Conservation (phyloP, 2,888 invertebrate species). For the Amblyjoppa proteus region DNA sequence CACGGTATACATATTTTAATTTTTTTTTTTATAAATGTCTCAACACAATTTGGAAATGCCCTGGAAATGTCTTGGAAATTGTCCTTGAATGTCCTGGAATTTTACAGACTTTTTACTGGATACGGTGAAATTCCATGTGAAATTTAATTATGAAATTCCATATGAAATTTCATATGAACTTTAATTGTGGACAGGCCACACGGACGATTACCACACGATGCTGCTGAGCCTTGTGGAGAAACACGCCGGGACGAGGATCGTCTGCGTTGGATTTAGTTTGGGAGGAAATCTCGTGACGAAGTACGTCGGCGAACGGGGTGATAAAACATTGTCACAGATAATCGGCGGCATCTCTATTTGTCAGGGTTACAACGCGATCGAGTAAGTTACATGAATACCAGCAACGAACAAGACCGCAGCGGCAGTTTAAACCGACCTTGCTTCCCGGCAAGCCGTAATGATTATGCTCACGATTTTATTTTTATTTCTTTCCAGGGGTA, state of each 20-base stretch:
- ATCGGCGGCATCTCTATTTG: slow-evolving; percentile 97
- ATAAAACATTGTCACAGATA: slow-evolving; percentile 89
- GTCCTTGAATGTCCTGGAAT: too few species aligned
- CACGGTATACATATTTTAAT: neutral
- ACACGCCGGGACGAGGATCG: slow-evolving; percentile 91
- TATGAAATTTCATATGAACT: neutral
- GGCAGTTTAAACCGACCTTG: neutral
- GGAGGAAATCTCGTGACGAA: slow-evolving; percentile 97
- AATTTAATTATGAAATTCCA: too few species aligned
- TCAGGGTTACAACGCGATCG: slow-evolving; percentile 96
- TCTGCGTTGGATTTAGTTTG: slow-evolving; percentile 96
- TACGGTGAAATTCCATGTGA: neutral
- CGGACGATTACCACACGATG: slow-evolving; percentile 95
- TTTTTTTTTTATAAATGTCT: too few species aligned
- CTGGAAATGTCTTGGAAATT: too few species aligned
- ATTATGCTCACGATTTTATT: neutral
- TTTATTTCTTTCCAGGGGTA: slow-evolving; percentile 87
- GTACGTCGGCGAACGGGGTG: slow-evolving; percentile 93
- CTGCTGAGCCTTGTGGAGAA: slow-evolving; percentile 90
- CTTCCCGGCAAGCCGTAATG: neutral
- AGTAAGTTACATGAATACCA: slow-evolving; percentile 88
- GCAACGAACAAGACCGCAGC: neutral
- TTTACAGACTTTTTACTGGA: neutral
- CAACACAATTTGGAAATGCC: too few species aligned
- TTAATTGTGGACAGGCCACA: slow-evolving; percentile 89